phyloP scores from a whole-genome alignment of 2,797 vertebrate genomes.

The Scarus forsteni region DNA sequence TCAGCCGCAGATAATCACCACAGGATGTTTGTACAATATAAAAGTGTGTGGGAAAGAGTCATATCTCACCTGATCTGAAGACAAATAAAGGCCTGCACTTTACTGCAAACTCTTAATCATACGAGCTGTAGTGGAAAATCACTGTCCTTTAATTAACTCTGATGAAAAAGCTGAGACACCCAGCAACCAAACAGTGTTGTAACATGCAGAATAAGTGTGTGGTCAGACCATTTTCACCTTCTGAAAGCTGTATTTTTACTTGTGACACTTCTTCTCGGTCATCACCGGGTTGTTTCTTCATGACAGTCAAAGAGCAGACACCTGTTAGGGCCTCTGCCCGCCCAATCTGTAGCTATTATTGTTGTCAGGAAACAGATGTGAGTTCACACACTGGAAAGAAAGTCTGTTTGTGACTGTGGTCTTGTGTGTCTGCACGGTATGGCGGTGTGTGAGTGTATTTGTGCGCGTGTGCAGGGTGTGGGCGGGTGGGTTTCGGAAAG shows the following conservation, averaged over 20 bases:
- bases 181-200: constrained; percentile 34
- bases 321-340: constrained; percentile 79
- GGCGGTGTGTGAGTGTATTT: constrained; percentile 66
- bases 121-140: constrained; percentile 46
- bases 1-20: constrained; percentile 70
- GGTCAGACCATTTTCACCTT: constrained; percentile 41
- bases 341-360: constrained; percentile 84
- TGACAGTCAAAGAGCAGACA: constrained; percentile 76
- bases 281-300: constrained; percentile 60
- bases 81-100: constrained; percentile 33
- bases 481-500: constrained; percentile 87
- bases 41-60: constrained; percentile 55
- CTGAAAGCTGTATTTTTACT: constrained; percentile 52
- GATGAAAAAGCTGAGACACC: constrained; percentile 55
- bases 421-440: constrained; percentile 83
- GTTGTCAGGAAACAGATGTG: constrained; percentile 90
- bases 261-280: constrained; percentile 54
- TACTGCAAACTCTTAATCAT: constrained; percentile 40
- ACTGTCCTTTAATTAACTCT: constrained; percentile 53
- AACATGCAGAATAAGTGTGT: constrained; percentile 40
- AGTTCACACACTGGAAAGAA: constrained; percentile 87
- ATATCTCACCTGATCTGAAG: constrained; percentile 65
- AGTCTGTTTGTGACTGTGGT: constrained; percentile 87
- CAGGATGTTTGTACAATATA: constrained; percentile 80
- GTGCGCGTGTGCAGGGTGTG: constrained; percentile 67